Evolutionary conservation across 2,888 invertebrate genomes (phyloP), one percentile per base, ranked within the genome.

Genomic region (Sussaba pulchella): DNA sequence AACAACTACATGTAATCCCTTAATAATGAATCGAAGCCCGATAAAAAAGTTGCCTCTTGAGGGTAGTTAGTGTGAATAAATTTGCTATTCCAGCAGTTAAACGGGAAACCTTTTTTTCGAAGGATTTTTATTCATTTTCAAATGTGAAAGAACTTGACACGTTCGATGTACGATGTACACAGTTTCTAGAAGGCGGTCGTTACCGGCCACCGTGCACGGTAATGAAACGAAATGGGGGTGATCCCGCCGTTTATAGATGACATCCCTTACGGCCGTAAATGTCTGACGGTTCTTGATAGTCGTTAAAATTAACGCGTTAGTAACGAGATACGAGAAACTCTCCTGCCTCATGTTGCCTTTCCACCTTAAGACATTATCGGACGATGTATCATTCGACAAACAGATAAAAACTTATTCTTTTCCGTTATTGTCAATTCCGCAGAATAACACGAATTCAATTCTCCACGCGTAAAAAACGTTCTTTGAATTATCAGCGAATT

Each of bases 231-330:
- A 73, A 76, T 78, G 57, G 71, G 14, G 54, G 63, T 57, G 36
- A 66, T 41, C 72, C 63, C 69, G 59, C 45, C 47, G 74, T 81
- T 82, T 77, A 83, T 84, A 79, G 77, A 83, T 80, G 77, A 71
- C 77, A 77, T 81, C 64, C 82, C 75, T 78, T 64, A 81, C 78
- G 81, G 76, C 73, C 81, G 66, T 84, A 82, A 84, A 84, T 66
- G 77, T 66, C 74, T 67, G 69, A 81, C 72, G 74, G 72, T 79
- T 71, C 81, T 66, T 78, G 61, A 78, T 78, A 64, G 69, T 71
- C 77, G 77, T 84, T 81, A 80, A 82, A 81, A 79, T 82, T 81
- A 77, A 84, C 81, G 82, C 81, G 39, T 61, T 31, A 63, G 59
- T 81, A 78, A 81, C 78, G 70, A 66, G 76, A 73, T 47, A 31